Conservation (phyloP, 2,113 vertebrate genomes). For the Microtus oregoni region DNA sequence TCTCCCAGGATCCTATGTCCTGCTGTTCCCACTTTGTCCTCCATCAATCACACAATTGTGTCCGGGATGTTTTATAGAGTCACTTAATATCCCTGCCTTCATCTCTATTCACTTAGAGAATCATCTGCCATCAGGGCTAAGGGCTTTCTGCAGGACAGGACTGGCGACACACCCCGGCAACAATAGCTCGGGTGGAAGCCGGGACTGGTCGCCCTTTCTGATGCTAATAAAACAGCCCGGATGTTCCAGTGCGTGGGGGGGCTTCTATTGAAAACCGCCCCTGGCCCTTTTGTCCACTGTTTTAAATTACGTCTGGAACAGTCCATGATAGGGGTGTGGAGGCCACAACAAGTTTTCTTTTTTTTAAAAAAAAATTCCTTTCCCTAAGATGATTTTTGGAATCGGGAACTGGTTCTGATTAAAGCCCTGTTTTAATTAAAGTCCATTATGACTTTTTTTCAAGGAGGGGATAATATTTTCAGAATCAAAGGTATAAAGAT, state of each 20-base stretch:
- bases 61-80: slow-evolving; percentile 99
- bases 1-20: slow-evolving; percentile 96
- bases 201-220: slow-evolving; percentile 86
- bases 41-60: slow-evolving; percentile 99
- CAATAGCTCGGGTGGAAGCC: slow-evolving; percentile 85
- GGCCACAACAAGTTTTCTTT: slow-evolving; percentile 62
- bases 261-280: slow-evolving; percentile 83
- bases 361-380: slow-evolving; percentile 53
- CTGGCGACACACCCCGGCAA: slow-evolving; percentile 85
- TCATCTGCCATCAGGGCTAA: slow-evolving; percentile 94
- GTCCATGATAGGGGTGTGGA: slow-evolving; percentile 69
- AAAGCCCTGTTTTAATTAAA: slow-evolving; percentile 37
- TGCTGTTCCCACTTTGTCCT: slow-evolving; percentile 99
- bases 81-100: slow-evolving; percentile 99
- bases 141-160: slow-evolving; percentile 89
- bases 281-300: slow-evolving; percentile 76
- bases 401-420: slow-evolving; percentile 32
- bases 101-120: slow-evolving; percentile 98
- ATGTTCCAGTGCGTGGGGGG: slow-evolving; percentile 76
- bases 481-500: background rate
- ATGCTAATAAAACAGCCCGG: slow-evolving; percentile 88
- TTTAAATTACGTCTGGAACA: slow-evolving; percentile 82
- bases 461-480: slow-evolving; percentile 14
- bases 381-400: slow-evolving; percentile 46
- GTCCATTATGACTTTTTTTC: slow-evolving; percentile 9